phyloP scores from a whole-genome alignment of 2,113 vertebrate genomes.

The Callionymus lyra region DNA sequence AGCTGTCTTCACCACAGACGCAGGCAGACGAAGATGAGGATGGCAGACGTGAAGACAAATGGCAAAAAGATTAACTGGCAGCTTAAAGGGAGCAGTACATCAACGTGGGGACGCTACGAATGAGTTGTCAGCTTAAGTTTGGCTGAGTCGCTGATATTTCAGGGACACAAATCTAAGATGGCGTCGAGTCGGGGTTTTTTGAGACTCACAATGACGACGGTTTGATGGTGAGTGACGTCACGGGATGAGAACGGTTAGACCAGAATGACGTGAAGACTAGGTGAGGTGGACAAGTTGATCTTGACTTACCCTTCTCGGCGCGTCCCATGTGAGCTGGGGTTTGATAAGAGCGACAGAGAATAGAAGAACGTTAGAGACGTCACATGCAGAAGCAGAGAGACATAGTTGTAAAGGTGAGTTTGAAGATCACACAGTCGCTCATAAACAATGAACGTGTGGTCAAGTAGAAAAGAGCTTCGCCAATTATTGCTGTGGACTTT shows the following conservation, averaged over 20 bases:
- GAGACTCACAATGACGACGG: no score
- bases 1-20: constrained; percentile 35
- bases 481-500: no score
- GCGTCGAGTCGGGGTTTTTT: no score
- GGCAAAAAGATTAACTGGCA: constrained; percentile 32
- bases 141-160: constrained; percentile 1
- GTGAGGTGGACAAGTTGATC: constrained; percentile 19
- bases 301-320: constrained; percentile 62
- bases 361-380: constrained; percentile 9
- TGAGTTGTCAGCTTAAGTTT: constrained; percentile 10
- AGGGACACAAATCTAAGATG: no score
- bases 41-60: constrained; percentile 23
- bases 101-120: constrained; percentile 4
- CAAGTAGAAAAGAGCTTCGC: no score
- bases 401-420: constrained; percentile 35
- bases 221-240: constrained; percentile 15
- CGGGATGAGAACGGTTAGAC: not conserved
- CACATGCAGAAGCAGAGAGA: constrained; percentile 16
- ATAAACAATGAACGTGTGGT: no score
- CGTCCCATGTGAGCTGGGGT: constrained; percentile 62
- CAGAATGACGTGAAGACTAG: not conserved
- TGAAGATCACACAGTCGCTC: no score
- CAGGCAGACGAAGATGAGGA: constrained; percentile 8
- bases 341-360: constrained; percentile 46
- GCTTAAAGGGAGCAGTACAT: constrained; percentile 11